Base-by-base conservation (phyloP, 2,888 invertebrate genomes). In the Synanthedon myopaeformis region DNA sequence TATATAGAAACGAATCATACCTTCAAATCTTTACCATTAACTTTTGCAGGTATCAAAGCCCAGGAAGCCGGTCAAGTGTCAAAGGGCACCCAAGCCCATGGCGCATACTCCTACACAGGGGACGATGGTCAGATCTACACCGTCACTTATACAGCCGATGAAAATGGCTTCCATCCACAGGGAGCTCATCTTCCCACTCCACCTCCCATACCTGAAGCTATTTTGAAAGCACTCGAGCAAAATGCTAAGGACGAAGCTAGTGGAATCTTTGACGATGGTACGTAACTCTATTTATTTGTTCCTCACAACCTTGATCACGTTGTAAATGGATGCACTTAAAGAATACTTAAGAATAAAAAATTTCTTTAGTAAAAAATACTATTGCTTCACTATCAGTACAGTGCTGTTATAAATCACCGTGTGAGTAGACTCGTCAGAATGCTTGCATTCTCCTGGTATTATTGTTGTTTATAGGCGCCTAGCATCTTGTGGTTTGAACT, bases 101-200 rank as follows among this genome's bases (percentile, higher is more conserved):
- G 91, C 0, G 82, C 77, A 0, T 91, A 83, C 69, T 87, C 89
- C 2, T 91, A 90, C 72, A 89, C 82, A 0, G 89, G 89, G 1
- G 89, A 90, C 3, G 90, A 91, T 59, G 91, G 90, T 0, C 85
- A 85, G 13, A 74, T 79, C 1, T 89, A 89, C 72, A 82, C 88
- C 1, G 76, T 90, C 41, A 81, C 81, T 2, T 90, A 90, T 62
- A 82, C 82, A 0, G 90, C 90, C 53, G 90, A 90, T 58, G 90
- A 90, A 66, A 77, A 89, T 55, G 90, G 90, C 2, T 90, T 89
- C 74, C 77, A 81, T 49, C 81, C 90, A 0, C 72, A 81, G 49
- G 90, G 90, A 0, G 85, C 81, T 0, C 90, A 90, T 61, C 66
- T 91, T 0, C 91, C 90, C 0, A 90, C 89, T 0, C 87, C 90